Evolutionary conservation across 2,888 invertebrate species (phyloP), one percentile per base, ranked within the genome.

Genomic region (Sinodicranocentrus sp.): DNA sequence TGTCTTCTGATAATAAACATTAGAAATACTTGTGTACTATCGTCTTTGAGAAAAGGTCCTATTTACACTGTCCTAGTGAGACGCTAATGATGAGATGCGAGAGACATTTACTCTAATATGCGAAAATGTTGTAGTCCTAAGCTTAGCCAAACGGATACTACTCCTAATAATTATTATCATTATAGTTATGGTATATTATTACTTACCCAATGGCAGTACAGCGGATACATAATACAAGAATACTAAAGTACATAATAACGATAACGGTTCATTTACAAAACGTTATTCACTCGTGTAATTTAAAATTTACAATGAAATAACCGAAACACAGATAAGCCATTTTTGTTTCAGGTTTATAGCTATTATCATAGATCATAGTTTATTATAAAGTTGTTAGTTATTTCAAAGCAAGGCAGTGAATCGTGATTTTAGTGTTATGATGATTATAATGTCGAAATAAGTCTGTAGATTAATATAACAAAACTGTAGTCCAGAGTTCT

Each of bases 31-130:
- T 39, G 43, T 61, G 21, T 68, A 68, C 63, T 61, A 48, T n/a
- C 15, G 17, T 79, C 26, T 70, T 72, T 67, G 19, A 65, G 54
- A 48, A 76, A 39, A 65, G 33, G 59, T 19, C 33, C 21, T 67
- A 67, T 67, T 76, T 63, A 48, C 61, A 52, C 28, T n/a, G 23
- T 48, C 67, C n/a, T 23, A 52, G 28, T 19, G 39, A 44, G 19
- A 57, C 54, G 67, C 70, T 70, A 26, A 70, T 59, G 13, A 25
- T 54, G 70, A 70, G 61, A 70, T 79, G 79, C 82, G 82, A 73
- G 82, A 82, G 82, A 82, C 82, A 82, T 82, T 82, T 82, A 82
- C 80, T 79, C 79, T 77, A 77, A 39, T 77, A 39, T 39, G 72
- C 61, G 61, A 72, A 72, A 43, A 68, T 75, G 54, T 71, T 82